Evolutionary conservation across 1,140 invertebrate species (phyloP).

Genomic region (Drosophila setifemur): DNA sequence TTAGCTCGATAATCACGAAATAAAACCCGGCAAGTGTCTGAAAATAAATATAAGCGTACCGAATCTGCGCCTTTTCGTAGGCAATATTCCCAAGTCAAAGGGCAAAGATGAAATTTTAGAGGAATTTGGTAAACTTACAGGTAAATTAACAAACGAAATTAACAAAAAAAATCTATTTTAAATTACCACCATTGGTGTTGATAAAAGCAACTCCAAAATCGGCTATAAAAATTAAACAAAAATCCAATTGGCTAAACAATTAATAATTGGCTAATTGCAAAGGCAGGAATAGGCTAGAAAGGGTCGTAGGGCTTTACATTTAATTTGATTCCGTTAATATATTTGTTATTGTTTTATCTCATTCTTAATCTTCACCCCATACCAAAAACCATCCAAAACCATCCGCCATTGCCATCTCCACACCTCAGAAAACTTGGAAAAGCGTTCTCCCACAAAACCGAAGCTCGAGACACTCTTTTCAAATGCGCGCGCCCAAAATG

Average conservation of each 20-base stretch:
- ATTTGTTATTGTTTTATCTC: slow-evolving; percentile 33
- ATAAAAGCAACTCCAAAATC: slow-evolving; percentile 50
- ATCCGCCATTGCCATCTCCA: slow-evolving; percentile 48
- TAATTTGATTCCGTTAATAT: slow-evolving; percentile 3
- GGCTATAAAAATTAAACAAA: slow-evolving; percentile 77
- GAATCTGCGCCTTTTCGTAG: slow-evolving; percentile 99
- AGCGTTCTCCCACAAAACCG: slow-evolving; percentile 21
- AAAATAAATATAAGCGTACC: slow-evolving; percentile 99
- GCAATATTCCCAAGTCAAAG: slow-evolving; percentile 99
- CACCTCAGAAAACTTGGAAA: slow-evolving; percentile 28
- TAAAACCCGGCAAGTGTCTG: slow-evolving; percentile 98
- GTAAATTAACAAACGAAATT: slow-evolving; percentile 88
- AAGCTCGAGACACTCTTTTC: slow-evolving; percentile 68
- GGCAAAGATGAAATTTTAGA: slow-evolving; percentile 99
- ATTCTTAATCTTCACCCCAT: slow-evolving; percentile 34
- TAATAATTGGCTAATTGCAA: slow-evolving; percentile 58
- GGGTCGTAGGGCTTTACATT: slow-evolving; percentile 17
- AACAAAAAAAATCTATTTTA: slow-evolving; percentile 82
- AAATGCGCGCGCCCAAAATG: slow-evolving; percentile 51
- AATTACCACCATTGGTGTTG: slow-evolving; percentile 52
- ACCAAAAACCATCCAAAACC: slow-evolving; percentile 30
- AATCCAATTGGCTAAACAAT: slow-evolving; percentile 77
- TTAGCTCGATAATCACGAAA: slow-evolving; percentile 99
- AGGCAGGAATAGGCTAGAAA: slow-evolving; percentile 18
- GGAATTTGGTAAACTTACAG: slow-evolving; percentile 99